Base-by-base conservation (phyloP, 2,797 vertebrate genomes). In the Neoniphon sammara region DNA sequence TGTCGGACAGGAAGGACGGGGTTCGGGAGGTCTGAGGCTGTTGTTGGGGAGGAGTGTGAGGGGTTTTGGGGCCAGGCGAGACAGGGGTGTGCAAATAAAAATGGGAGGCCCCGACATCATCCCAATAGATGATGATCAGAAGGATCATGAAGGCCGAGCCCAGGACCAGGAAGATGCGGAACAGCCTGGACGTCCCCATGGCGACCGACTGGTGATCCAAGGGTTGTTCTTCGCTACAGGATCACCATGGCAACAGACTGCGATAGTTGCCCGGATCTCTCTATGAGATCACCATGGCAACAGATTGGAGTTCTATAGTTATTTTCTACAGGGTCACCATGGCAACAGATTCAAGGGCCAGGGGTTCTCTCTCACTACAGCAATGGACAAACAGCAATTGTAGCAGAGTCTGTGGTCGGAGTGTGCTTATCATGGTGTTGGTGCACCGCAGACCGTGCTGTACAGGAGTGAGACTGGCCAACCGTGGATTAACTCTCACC, bases 61-160 rank as follows among this genome's bases (percentile, higher is more conserved):
- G 87, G 18, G 92, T 84, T 31, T 88, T 96, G 20, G 95, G 94
- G 9, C 95, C 93, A 5, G 91, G 91, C 2, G 96, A 96, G 39
- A 97, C 90, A 7, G 96, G 93, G 0, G 95, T 94, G 85, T 96
- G 97, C 77, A 97, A 85, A 85, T 96, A 96, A 84, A 97, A 94
- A 81, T 96, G 95, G 1, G 96, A 94, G 0, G 95, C 94, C 11
- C 96, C 96, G 11, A 98, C 96, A 0, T 96, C 96, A 75, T 99
- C 97, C 97, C 97, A 99, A 89, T 99, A 99, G 54, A 97, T 95
- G 30, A 99, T 99, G 83, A 99, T 98, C 67, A 99, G 89, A 5
- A 99, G 94, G 83, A 99, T 95, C 96, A 97, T 98, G 88, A 98
- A 95, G 70, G 94, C 91, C 0, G 97, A 97, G 59, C 97, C 95